These are phyloP conservation scores for Hippoglossus hippoglossus DNA, from an alignment of 2,797 vertebrate species.

Conservation along the genomic window DNA sequence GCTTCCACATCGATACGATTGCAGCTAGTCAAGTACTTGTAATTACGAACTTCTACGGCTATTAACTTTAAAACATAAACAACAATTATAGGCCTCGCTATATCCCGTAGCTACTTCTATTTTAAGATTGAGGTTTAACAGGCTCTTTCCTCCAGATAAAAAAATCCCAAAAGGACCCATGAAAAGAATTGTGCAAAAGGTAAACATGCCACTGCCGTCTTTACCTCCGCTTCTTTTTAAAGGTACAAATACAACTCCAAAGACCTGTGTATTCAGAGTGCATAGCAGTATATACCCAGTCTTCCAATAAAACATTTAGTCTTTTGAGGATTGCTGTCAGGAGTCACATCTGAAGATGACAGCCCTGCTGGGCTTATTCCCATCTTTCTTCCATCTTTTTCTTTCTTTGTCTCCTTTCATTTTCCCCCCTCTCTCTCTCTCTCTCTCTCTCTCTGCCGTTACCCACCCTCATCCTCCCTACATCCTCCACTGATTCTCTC, in stretches of 20 bases:
- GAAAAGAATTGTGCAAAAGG: conserved; percentile 21
- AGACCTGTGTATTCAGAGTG: conserved; percentile 49
- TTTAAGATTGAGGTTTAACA: neutral
- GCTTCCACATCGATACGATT: too few species aligned
- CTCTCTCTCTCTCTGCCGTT: conserved; percentile 23
- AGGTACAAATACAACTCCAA: conserved; percentile 24
- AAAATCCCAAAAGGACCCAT: neutral
- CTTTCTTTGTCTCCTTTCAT: neutral
- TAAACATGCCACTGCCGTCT: conserved; percentile 26
- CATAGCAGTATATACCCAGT: conserved; percentile 42
- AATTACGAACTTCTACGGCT: too few species aligned
- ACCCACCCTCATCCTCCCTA: conserved; percentile 18
- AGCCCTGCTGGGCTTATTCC: conserved; percentile 42
- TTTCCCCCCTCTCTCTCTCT: conserved; percentile 13
- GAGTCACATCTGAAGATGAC: conserved; percentile 64
- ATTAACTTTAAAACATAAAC: too few species aligned
- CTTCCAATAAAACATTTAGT: conserved; percentile 60
- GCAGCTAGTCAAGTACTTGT: too few species aligned
- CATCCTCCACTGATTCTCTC: conserved; percentile 24
- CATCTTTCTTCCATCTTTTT: conserved; percentile 24
- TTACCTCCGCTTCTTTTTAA: conserved; percentile 13
- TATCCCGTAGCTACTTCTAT: neutral
- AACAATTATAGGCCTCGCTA: too few species aligned
- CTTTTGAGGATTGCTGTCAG: conserved; percentile 70
- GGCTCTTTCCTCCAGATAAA: conserved; percentile 4